Evolutionary conservation across 2,888 invertebrate species (phyloP), one percentile per base, ranked within the genome.

Genomic region (Amitus sp.): DNA sequence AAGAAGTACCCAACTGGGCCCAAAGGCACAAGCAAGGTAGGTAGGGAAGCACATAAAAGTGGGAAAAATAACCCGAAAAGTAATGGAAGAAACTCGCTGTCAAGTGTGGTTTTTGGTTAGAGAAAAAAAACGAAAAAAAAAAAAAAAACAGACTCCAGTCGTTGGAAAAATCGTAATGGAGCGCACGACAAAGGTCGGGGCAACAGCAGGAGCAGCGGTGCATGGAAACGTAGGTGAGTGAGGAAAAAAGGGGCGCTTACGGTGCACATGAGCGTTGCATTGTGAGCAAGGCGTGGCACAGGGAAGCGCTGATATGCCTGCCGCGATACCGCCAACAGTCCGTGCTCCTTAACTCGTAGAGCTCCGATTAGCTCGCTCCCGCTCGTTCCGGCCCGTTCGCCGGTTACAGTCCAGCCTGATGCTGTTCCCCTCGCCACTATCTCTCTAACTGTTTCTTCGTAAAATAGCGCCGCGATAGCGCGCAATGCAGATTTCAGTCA

Each of bases 361-460:
- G 34, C 28, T 33, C 23, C 10, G 42, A n/a, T 20, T 12, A 33
- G 39, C 27, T 33, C 57, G 52, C 56, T 53, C 53, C 20, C 45
- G 51, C n/a, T 54, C 63, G 60, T 61, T 61, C 60, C 65, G 52
- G 64, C 56, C 59, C 53, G 63, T 59, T 63, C 63, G 47, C 59
- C 61, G 47, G 52, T 63, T 66, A 62, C 62, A 59, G 61, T 56
- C 61, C 61, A 51, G 34, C 12, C 58, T 64, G 58, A 58, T 52
- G 60, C 59, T 70, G 53, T 55, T 57, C n/a, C n/a, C n/a, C n/a
- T n/a, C 51, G 53, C 64, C 57, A 57, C 64, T 65, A 65, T 61
- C 73, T 65, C 53, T 68, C 66, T 75, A 77, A 77, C 77, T 76
- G 75, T 76, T 76, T 37, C 37, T 73, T 70, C 65, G 72, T 68